These are phyloP conservation scores for Allolobophora icterica DNA, from an alignment of 2,888 invertebrate species.

Conservation along the genomic window DNA sequence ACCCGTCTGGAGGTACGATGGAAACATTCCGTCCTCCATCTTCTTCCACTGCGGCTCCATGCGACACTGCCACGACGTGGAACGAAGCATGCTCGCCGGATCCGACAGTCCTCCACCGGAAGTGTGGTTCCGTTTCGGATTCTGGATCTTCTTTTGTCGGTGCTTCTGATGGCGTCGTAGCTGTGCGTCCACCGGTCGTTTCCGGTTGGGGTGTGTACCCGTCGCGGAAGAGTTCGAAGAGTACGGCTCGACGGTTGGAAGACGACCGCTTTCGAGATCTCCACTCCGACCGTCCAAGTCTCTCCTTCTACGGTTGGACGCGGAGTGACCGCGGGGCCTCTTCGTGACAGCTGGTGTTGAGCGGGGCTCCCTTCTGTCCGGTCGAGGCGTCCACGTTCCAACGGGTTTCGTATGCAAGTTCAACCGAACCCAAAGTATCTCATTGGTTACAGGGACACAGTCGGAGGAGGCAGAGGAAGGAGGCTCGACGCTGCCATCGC, in stretches of 20 bases:
- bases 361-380: neutral
- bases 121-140: neutral
- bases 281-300: neutral
- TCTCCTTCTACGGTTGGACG: neutral
- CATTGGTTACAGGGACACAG: neutral
- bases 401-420: neutral
- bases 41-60: slow-evolving; percentile 34
- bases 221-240: neutral
- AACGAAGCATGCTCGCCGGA: neutral
- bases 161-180: neutral
- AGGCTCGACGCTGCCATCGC: too few relatives aligned
- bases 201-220: neutral
- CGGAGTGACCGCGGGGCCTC: neutral
- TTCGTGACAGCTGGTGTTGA: neutral
- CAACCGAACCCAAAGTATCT: neutral
- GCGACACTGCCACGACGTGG: slow-evolving; percentile 35
- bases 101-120: neutral
- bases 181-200: neutral
- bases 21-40: slow-evolving; percentile 31
- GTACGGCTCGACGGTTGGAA: neutral
- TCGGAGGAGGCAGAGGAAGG: neutral
- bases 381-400: neutral
- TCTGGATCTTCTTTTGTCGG: slow-evolving; percentile 1
- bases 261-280: neutral
- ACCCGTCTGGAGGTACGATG: slow-evolving; percentile 36